Evolutionary conservation across 2,888 invertebrate genomes (phyloP), one percentile per base, ranked within the genome.

Genomic region (Mechanitis messenoides): DNA sequence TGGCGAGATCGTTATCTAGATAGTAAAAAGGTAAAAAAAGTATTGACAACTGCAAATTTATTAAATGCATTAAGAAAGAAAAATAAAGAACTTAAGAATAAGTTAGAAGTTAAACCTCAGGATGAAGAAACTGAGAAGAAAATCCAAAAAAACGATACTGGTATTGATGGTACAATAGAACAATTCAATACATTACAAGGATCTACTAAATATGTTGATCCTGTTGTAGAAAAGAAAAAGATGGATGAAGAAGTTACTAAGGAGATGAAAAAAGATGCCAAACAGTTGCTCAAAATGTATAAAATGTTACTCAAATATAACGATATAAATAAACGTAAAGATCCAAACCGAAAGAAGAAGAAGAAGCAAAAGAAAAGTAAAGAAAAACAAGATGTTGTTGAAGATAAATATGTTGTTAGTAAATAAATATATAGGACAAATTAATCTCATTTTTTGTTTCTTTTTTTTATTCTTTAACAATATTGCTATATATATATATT

Each of bases 1-100:
- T 93, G 93, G 93, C 92, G 91, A 72, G 87, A 91, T 53, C 82
- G 93, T 55, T 93, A 92, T 74, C 77, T 93, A 54, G 91, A 84
- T 11, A 93, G 93, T 66, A 89, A 83, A 12, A 92, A 92, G 78
- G 93, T 93, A 0, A 92, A 90, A 72, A 91, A 79, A 69, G 92
- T 93, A 1, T 73, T 93, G 33, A 69, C 61, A 50, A 73, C 74
- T 0, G 87, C 93, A 0, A 91, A 91, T 54, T 84, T 93, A 53
- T 80, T 92, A 0, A 93, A 92, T 68, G 92, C 92, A 28, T 77
- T 93, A n/a, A 81, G 93, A 64, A 92, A 92, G 70, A 92, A 92
- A 73, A 92, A 92, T 68, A 88, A 75, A 70, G 83, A 90, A 62
- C 68, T 91, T 1, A 90, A 90, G 68, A 83, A 75, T 64, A 89